phyloP scores from a whole-genome alignment of 2,797 vertebrate genomes.

The Luscinia luscinia region DNA sequence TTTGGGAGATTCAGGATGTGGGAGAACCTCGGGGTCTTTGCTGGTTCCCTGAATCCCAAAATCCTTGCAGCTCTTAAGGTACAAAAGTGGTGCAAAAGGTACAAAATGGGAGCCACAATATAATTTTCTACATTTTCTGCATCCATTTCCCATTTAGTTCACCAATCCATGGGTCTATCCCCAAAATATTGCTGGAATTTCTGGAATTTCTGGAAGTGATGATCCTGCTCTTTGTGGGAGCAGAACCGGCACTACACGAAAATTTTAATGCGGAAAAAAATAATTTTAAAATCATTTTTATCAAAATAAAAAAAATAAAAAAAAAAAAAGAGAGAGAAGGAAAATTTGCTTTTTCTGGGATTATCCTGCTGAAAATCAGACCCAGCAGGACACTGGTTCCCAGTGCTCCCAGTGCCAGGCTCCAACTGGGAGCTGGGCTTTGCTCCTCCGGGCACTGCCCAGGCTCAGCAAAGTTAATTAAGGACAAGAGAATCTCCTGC shows the following conservation, averaged over 20 bases:
- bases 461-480: conserved; percentile 58
- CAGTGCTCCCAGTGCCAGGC: background rate
- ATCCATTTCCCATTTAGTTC: background rate
- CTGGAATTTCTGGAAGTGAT: background rate
- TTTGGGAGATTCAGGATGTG: too few relatives aligned
- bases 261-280: background rate
- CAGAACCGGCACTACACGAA: background rate
- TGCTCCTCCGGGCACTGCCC: conserved; percentile 13
- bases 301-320: too few relatives aligned
- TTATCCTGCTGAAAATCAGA: background rate
- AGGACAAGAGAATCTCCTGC: conserved; percentile 24
- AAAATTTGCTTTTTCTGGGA: background rate
- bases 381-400: background rate
- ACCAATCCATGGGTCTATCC: accelerated
- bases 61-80: background rate
- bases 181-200: background rate
- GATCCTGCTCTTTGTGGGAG: accelerated
- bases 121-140: background rate
- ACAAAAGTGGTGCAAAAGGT: background rate
- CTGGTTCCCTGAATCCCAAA: background rate
- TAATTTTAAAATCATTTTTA: too few relatives aligned
- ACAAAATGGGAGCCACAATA: accelerated
- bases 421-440: background rate
- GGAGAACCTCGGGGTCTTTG: background rate
- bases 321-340: too few relatives aligned